Conservation (phyloP, 92 coral and sea anemone species). For the Phenganax stokvisi region DNA sequence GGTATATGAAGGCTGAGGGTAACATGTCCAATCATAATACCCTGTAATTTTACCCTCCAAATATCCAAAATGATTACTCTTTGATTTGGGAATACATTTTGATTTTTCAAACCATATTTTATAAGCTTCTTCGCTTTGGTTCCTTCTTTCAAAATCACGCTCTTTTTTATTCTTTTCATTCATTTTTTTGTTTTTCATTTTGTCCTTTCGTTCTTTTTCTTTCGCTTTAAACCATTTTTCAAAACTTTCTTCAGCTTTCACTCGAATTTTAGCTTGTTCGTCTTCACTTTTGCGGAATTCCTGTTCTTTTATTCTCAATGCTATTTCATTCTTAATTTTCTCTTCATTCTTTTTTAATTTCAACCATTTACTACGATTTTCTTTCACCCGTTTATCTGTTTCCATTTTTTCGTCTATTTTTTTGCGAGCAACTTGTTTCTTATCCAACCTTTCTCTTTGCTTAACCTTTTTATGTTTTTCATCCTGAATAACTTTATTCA, state of each 20-base stretch:
- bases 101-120: slow-evolving; percentile 65
- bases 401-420: slow-evolving; percentile 48
- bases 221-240: slow-evolving; percentile 68
- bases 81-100: slow-evolving; percentile 52
- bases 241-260: slow-evolving; percentile 61
- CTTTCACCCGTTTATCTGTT: slow-evolving; percentile 41
- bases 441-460: slow-evolving; percentile 42
- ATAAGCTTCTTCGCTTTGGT: slow-evolving; percentile 77
- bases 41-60: slow-evolving; percentile 68
- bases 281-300: slow-evolving; percentile 41
- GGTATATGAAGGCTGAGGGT: slow-evolving; percentile 77
- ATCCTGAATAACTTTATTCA: slow-evolving; percentile 66
- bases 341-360: slow-evolving; percentile 27
- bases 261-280: slow-evolving; percentile 54
- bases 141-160: slow-evolving; percentile 54
- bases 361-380: slow-evolving; percentile 57
- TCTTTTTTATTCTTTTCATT: slow-evolving; percentile 59
- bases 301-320: slow-evolving; percentile 44
- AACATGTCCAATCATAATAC: slow-evolving; percentile 92
- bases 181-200: slow-evolving; percentile 47
- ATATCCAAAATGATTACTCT: slow-evolving; percentile 64
- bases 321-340: slow-evolving; percentile 46
- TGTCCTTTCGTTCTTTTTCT: slow-evolving; percentile 45
- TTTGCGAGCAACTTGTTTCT: slow-evolving; percentile 43
- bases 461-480: slow-evolving; percentile 45